These are phyloP conservation scores for Microcebus tavaratra DNA, from an alignment of 2,113 vertebrate genomes.

Conservation along the genomic window DNA sequence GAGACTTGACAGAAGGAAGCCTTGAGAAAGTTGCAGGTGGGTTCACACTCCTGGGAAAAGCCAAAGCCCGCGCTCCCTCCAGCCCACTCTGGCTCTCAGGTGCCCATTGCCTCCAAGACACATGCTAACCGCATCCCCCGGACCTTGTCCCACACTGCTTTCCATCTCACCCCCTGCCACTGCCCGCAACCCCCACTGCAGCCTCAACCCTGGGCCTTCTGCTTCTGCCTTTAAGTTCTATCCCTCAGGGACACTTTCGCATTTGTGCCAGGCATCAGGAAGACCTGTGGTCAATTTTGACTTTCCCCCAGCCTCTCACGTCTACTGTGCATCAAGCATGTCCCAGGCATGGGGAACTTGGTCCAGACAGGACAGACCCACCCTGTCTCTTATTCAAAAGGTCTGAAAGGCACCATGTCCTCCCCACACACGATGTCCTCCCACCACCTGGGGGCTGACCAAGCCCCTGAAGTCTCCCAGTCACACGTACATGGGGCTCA, in stretches of 20 bases:
- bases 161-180: not conserved
- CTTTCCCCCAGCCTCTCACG: not conserved
- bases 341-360: not conserved
- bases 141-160: not conserved
- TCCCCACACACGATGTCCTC: not conserved
- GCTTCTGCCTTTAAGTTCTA: not conserved
- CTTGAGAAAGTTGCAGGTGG: not conserved
- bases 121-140: not conserved
- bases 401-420: not conserved
- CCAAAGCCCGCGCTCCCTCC: not conserved
- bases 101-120: not conserved
- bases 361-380: not conserved
- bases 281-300: not conserved
- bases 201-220: not conserved
- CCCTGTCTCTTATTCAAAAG: not conserved
- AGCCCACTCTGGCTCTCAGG: not conserved
- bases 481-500: not conserved
- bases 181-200: fast-evolving
- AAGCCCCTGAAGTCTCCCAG: not conserved
- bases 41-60: not conserved
- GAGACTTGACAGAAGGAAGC: not conserved
- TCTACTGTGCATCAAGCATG: not conserved
- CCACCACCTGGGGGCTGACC: not conserved
- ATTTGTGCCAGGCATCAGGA: not conserved
- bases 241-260: not conserved